A percentile compares a stretch with the other conserved stretches of the same genome.
These are phyloP conservation scores for Bombyx mandarina DNA, from an alignment of 1,140 invertebrate genomes.

Conservation along the genomic window DNA sequence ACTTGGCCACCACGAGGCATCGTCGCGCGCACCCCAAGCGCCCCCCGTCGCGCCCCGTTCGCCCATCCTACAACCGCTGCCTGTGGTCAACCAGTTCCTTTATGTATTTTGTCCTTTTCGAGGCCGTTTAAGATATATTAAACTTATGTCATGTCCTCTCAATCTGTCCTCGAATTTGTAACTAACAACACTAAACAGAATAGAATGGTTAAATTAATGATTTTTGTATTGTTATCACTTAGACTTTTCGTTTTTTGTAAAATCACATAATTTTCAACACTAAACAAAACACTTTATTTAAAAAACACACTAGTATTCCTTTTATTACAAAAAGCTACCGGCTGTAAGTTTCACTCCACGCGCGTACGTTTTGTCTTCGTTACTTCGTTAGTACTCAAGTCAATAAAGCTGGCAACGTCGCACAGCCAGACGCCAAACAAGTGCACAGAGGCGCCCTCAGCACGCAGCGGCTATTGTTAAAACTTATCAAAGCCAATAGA, in stretches of 20 bases:
- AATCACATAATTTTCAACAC: constrained; percentile 25
- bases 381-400: constrained; percentile 64
- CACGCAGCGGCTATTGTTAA: constrained; percentile 58
- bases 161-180: too few species aligned
- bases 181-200: too few species aligned
- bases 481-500: constrained; percentile 51
- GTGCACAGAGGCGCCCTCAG: constrained; percentile 65
- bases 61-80: constrained; percentile 60
- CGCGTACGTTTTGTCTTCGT: constrained; percentile 68
- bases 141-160: too few species aligned
- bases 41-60: constrained; percentile 69
- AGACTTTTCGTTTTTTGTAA: constrained; percentile 36
- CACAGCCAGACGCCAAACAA: constrained; percentile 68
- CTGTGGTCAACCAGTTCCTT: constrained; percentile 62
- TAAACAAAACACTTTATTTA: too few species aligned
- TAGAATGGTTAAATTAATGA: too few species aligned
- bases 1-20: constrained; percentile 75
- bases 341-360: constrained; percentile 58
- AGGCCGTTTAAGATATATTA: too few species aligned
- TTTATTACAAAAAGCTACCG: constrained; percentile 57
- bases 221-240: constrained; percentile 41
- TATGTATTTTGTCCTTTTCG: constrained; percentile 27
- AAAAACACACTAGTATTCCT: too few species aligned
- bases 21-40: constrained; percentile 76
- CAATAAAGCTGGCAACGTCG: constrained; percentile 71